Base-by-base conservation (phyloP, 2,797 vertebrate genomes). In the Anabacerthia variegaticeps region DNA sequence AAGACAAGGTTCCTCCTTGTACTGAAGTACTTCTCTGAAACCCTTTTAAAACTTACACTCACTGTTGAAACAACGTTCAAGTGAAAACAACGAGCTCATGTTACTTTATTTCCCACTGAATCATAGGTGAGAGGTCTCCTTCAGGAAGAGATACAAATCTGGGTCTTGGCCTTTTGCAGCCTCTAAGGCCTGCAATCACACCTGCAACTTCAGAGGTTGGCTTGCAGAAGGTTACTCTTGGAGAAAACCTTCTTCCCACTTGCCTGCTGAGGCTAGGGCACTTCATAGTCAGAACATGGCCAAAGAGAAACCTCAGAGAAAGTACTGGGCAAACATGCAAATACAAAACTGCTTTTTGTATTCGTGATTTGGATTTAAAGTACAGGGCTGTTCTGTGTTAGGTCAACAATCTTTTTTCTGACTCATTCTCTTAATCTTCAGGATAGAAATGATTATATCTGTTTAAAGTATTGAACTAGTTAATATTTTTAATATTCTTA, bases 231-330 rank as follows among this genome's bases (percentile, higher is more conserved):
- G 23, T 34, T 32, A 54, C 2, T 20, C 63, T 55, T 22, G 16
- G 15, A 17, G 14, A 51, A 79, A 65, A 39, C 0, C 5, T 58
- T 19, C 18, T 78, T 74, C 39, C 10, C 62, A 75, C 14, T 14
- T 69, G 28, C 28, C 36, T 62, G 1, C 43, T 20, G 37, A 68
- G 9, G 4, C 16, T 19, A 36, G 13, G 26, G 20, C 19, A 61
- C 9, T 26, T 68, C 8, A 26, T 2, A 84, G 52, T 22, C 41
- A 71, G n/a, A 84, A 39, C 0, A 2, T 16, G 1, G 0, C 14
- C 41, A 36, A 43, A 68, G 8, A 79, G 30, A 75, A 91, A 48
- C 28, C 21, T 79, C 46, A 55, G 8, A 66, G 30, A 65, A 84
- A 71, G 6, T 19, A 9, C 9, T 56, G 22, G 30, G n/a, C 2